A percentile compares a stretch with the other conserved stretches of the same genome.
Evolutionary conservation across 2,113 vertebrate species (phyloP).

Genomic region (Sialia sialis): DNA sequence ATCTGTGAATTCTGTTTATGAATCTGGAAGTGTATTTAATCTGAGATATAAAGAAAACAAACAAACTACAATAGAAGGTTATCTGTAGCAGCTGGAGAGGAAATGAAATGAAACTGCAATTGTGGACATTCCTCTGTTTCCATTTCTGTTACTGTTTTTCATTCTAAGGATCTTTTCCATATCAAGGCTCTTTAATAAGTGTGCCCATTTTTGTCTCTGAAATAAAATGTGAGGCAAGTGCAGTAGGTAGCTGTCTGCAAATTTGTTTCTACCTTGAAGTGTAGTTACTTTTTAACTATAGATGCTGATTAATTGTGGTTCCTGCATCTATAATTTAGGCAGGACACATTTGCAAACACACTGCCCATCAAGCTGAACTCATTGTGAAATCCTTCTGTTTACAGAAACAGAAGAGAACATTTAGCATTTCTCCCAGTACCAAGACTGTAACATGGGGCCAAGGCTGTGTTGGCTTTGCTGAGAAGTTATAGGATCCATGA

Average conservation of each 20-base stretch:
- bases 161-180: background rate
- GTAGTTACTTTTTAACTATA: background rate
- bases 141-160: background rate
- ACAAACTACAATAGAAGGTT: background rate
- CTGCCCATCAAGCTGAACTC: background rate
- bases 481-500: background rate
- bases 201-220: background rate
- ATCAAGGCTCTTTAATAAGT: background rate
- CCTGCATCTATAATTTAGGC: constrained; percentile 14
- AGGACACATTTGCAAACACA: background rate
- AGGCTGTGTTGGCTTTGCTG: background rate
- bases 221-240: background rate
- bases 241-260: background rate
- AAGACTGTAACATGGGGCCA: background rate
- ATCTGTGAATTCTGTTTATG: constrained; percentile 1
- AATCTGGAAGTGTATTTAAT: background rate
- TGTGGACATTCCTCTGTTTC: background rate
- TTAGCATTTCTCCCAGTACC: background rate
- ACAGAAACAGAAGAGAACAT: background rate
- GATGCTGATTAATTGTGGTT: constrained; percentile 9
- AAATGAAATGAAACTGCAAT: background rate
- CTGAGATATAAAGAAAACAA: background rate
- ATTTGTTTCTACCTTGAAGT: constrained; percentile 7
- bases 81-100: background rate
- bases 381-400: background rate